Percentiles rank a stretch among this genome's conserved stretches.
Evolutionary conservation across 2,113 vertebrate species (phyloP).

Genomic region (Vulpes ferrilata): DNA sequence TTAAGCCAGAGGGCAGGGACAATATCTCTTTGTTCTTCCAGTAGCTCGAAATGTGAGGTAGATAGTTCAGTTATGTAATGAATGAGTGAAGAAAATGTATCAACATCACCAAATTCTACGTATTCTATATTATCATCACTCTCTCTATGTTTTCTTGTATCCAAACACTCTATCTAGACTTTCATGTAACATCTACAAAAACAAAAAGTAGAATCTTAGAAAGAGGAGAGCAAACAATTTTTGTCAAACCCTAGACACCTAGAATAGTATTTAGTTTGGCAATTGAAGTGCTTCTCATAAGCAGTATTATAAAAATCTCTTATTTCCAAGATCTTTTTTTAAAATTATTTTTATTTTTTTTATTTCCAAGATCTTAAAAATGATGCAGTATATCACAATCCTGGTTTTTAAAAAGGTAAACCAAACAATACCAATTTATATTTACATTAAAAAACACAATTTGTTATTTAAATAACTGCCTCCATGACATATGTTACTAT

Average conservation of each 20-base stretch:
- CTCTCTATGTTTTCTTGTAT: neutral
- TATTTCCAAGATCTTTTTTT: slow-evolving; percentile 14
- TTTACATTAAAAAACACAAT: slow-evolving; percentile 34
- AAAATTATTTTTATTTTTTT: neutral
- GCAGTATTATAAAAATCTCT: slow-evolving; percentile 47
- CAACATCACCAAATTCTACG: slow-evolving; percentile 38
- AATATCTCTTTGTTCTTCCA: neutral
- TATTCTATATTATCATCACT: neutral
- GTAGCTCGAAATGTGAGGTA: neutral
- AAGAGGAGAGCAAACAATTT: slow-evolving; percentile 4
- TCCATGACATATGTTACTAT: neutral
- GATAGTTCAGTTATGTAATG: neutral
- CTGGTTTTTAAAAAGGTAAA: neutral
- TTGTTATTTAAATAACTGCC: slow-evolving; percentile 35
- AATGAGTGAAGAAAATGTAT: slow-evolving; percentile 51
- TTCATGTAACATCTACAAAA: slow-evolving; percentile 11
- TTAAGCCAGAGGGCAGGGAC: neutral
- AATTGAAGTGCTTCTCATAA: neutral
- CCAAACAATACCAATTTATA: slow-evolving; percentile 47
- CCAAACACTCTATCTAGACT: slow-evolving; percentile 11
- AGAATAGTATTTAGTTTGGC: neutral
- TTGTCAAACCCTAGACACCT: neutral
- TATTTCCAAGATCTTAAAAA: slow-evolving; percentile 42
- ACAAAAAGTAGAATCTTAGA: neutral
- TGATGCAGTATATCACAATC: neutral